These are phyloP conservation scores for Danaus plexippus DNA, from an alignment of 1,140 invertebrate genomes.

Conservation along the genomic window DNA sequence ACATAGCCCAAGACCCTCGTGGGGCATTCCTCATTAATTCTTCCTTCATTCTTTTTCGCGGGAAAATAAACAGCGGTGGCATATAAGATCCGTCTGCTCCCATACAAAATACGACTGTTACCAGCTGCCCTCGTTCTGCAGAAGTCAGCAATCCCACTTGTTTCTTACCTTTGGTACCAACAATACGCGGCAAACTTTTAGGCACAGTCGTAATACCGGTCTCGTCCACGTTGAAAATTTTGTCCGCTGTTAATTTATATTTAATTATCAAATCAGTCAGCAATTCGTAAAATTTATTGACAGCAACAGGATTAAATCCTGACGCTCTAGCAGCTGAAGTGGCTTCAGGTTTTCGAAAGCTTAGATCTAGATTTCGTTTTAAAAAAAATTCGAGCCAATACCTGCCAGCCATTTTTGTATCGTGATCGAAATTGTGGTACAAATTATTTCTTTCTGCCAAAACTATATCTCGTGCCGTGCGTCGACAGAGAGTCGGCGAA, in stretches of 20 bases:
- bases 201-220: conserved; percentile 28
- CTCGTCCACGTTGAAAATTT: conserved; percentile 34
- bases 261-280: conserved; percentile 30
- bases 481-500: too few relatives aligned
- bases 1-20: conserved; percentile 1
- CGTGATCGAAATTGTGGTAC: conserved; percentile 42
- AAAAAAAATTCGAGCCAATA: conserved; percentile 38
- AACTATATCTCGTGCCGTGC: too few relatives aligned
- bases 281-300: conserved; percentile 32
- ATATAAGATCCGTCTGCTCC: conserved; percentile 1
- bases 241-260: conserved; percentile 33
- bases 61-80: conserved; percentile 5
- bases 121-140: conserved; percentile 1
- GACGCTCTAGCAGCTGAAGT: conserved; percentile 40
- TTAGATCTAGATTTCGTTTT: too few relatives aligned
- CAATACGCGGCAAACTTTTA: conserved; percentile 36
- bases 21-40: background rate
- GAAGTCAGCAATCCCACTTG: conserved; percentile 1
- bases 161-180: conserved; percentile 21
- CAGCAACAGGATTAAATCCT: conserved; percentile 41
- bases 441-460: conserved; percentile 34
- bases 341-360: conserved; percentile 39
- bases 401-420: conserved; percentile 29
- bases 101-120: conserved; percentile 1
- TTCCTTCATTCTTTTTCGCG: background rate